These are phyloP conservation scores for Papilio machaon DNA, from an alignment of 1,140 invertebrate genomes.

Conservation along the genomic window DNA sequence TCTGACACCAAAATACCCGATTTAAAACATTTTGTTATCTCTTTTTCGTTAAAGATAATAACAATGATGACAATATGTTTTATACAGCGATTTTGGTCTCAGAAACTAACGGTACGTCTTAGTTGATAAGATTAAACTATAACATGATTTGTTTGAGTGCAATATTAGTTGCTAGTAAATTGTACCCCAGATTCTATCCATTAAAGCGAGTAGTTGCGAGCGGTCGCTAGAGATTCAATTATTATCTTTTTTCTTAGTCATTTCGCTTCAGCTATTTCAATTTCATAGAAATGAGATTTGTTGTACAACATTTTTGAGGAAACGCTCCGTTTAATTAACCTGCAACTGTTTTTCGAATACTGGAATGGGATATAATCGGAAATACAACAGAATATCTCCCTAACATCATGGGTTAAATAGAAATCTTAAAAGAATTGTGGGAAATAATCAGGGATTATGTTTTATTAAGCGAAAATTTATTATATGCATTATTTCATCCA, in stretches of 20 bases:
- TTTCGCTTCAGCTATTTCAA: constrained; percentile 5
- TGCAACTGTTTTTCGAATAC: constrained; percentile 60
- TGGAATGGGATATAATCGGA: constrained; percentile 62
- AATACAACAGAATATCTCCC: constrained; percentile 50
- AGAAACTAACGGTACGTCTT: too few species aligned
- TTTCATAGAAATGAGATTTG: constrained; percentile 40
- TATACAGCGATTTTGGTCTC: too few species aligned
- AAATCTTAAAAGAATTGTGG: too few species aligned
- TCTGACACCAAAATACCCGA: too few species aligned
- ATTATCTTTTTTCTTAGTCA: not conserved
- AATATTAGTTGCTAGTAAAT: not conserved
- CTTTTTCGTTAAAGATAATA: too few species aligned
- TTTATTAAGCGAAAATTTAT: too few species aligned
- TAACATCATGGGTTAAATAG: not conserved
- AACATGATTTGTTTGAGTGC: not conserved
- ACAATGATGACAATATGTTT: too few species aligned
- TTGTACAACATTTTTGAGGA: constrained; percentile 38
- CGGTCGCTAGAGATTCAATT: constrained; percentile 15
- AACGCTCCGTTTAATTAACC: constrained; percentile 59
- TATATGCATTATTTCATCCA: not conserved
- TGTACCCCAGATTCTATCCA: not conserved
- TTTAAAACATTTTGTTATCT: too few species aligned
- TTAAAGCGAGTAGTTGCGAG: constrained; percentile 2
- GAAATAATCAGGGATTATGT: too few species aligned
- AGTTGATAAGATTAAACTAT: not conserved